Base-by-base conservation (phyloP, 2,888 invertebrate genomes). In the Lasioglossum zephyrum region DNA sequence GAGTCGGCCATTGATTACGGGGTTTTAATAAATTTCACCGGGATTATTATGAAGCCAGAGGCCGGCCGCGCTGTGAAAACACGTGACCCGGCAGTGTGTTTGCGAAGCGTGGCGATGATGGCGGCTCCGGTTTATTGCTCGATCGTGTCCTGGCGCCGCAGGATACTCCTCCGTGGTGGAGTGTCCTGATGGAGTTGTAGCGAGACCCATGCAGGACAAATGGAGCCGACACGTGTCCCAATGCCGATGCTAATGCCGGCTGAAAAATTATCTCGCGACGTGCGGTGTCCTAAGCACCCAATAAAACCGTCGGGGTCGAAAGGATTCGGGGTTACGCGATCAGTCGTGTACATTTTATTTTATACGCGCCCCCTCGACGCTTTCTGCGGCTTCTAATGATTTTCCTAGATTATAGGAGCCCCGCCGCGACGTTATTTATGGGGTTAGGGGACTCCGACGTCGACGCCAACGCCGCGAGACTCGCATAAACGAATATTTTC, bases 221-320 rank as follows among this genome's bases (percentile, higher is more conserved):
- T 89, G 86, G 87, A 86, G 70, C 73, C 80, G 91, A 88, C 92
- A 93, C 92, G 92, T 92, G 92, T 85, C 91, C 76, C 75, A 16
- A 78, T 63, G 77, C 77, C 39, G 88, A 79, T 86, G 86, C 84
- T 92, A 92, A 92, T 92, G 87, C 90, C 73, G 87, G 81, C 82
- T 93, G 91, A 93, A 92, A 92, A 92, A 93, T 93, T 88, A 89
- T 93, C 92, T 90, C 79, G 87, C 85, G 89, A 86, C 63, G 49
- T 41, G 57, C 57, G 73, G 81, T 41, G 36, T 60, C 60, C 90
- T 90, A 87, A 89, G 87, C 85, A 75, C 87, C 63, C 87, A 88
- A 92, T 92, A 91, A 92, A 92, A 89, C 87, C 76, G 82, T 81
- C 75, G 89, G 90, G 79, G 74, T 60, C 66, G 39, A 81, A 73